Evolutionary conservation across 2,888 invertebrate species (phyloP).

Genomic region (Ptilodon capucinus): DNA sequence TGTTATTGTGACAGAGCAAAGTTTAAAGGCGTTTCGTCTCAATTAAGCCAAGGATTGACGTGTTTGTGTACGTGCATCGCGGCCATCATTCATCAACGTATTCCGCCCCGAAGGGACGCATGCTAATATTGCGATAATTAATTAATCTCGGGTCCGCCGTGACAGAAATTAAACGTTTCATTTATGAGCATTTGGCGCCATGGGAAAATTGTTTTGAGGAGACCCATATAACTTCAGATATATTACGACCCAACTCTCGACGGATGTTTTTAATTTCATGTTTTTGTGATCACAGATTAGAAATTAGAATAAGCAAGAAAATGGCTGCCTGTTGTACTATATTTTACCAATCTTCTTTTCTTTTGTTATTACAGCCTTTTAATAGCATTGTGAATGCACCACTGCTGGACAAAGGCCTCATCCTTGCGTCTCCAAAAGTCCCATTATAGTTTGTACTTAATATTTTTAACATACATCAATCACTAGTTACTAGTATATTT

Average conservation of each 20-base stretch:
- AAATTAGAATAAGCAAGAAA: no score
- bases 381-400: no score
- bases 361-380: no score
- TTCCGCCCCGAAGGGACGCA: conserved; percentile 25
- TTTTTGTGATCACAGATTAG: no score
- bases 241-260: not conserved
- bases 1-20: conserved; percentile 2
- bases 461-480: no score
- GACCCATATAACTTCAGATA: not conserved
- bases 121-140: conserved; percentile 31
- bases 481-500: no score
- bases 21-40: conserved; percentile 27
- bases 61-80: conserved; percentile 30
- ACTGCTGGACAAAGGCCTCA: no score
- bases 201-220: not conserved
- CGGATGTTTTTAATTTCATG: no score
- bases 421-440: no score
- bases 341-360: no score
- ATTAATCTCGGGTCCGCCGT: conserved; percentile 19
- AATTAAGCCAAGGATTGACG: conserved; percentile 43
- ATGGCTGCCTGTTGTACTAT: no score
- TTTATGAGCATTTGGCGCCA: not conserved
- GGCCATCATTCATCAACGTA: conserved; percentile 26
- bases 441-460: no score
- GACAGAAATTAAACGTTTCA: conserved; percentile 1